phyloP scores from a whole-genome alignment of 2,113 vertebrate species.

The Nibea coibor region DNA sequence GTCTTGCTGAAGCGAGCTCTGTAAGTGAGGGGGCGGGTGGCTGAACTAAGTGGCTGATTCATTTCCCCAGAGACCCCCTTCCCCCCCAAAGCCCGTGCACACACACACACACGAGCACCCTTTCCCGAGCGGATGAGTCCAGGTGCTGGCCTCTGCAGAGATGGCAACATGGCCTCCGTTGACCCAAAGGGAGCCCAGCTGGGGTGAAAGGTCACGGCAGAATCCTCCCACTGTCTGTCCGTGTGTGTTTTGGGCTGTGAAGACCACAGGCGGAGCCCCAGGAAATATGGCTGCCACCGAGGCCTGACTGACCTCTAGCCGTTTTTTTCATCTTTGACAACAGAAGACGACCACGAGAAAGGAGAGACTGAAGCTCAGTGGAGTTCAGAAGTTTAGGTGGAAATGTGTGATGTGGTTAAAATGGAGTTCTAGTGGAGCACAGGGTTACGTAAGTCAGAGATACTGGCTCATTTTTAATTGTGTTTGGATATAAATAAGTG shows the following conservation, averaged over 20 bases:
- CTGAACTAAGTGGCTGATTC: slow-evolving; percentile 81
- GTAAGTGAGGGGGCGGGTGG: slow-evolving; percentile 79
- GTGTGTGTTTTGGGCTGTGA: slow-evolving; percentile 74
- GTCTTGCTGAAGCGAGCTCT: slow-evolving; percentile 70
- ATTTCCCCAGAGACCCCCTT: slow-evolving; percentile 69
- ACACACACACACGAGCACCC: neutral
- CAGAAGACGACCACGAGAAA: slow-evolving; percentile 37
- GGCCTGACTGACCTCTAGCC: slow-evolving; percentile 57
- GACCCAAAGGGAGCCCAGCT: slow-evolving; percentile 67
- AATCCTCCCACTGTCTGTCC: slow-evolving; percentile 79
- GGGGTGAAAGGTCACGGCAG: slow-evolving; percentile 69
- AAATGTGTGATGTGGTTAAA: neutral
- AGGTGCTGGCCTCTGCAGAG: slow-evolving; percentile 73
- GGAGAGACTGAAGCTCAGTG: slow-evolving; percentile 39
- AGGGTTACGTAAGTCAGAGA: neutral
- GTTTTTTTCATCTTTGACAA: slow-evolving; percentile 65
- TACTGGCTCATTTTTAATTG: slow-evolving; percentile 10
- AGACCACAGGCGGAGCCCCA: slow-evolving; percentile 69
- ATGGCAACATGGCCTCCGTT: slow-evolving; percentile 63
- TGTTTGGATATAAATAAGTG: neutral
- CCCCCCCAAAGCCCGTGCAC: slow-evolving; percentile 19
- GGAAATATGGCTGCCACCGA: slow-evolving; percentile 68
- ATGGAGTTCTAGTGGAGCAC: neutral
- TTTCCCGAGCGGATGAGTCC: slow-evolving; percentile 54
- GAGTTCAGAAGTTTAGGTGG: slow-evolving; percentile 39